Conservation (phyloP, 2,113 vertebrate genomes). For the Sinocyclocheilus anshuiensis region DNA sequence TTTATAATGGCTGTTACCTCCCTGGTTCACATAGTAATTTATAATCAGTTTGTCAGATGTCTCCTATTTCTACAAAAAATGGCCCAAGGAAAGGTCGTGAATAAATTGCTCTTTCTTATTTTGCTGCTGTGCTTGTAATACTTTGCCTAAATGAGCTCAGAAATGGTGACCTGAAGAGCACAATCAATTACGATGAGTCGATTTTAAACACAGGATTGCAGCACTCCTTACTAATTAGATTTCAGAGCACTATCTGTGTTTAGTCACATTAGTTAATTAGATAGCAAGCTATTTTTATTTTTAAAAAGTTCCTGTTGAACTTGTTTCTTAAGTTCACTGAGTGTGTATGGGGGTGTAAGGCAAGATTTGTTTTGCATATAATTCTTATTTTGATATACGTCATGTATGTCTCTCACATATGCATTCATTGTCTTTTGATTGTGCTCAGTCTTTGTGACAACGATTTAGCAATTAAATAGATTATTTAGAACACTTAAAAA, state of each 20-base stretch:
- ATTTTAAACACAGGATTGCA: constrained; percentile 21
- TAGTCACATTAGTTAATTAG: constrained; percentile 37
- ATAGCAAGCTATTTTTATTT: not conserved
- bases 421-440: not conserved
- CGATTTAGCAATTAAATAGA: not conserved
- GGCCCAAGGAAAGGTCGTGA: not conserved
- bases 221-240: constrained; percentile 20
- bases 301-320: not conserved
- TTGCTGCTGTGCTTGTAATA: not conserved
- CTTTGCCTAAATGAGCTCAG: constrained; percentile 1
- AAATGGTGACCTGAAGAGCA: not conserved
- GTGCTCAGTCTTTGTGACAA: not conserved
- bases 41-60: constrained; percentile 4
- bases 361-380: not conserved
- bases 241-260: constrained; percentile 3
- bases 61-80: constrained; percentile 5
- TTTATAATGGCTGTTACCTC: not conserved
- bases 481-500: not conserved
- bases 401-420: not conserved
- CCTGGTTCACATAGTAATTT: not conserved
- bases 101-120: not conserved
- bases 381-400: not conserved
- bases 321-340: not conserved
- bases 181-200: not conserved
- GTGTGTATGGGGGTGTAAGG: not conserved